Evolutionary conservation across 2,888 invertebrate species (phyloP).

Genomic region (Pandemis cinnamomeana): DNA sequence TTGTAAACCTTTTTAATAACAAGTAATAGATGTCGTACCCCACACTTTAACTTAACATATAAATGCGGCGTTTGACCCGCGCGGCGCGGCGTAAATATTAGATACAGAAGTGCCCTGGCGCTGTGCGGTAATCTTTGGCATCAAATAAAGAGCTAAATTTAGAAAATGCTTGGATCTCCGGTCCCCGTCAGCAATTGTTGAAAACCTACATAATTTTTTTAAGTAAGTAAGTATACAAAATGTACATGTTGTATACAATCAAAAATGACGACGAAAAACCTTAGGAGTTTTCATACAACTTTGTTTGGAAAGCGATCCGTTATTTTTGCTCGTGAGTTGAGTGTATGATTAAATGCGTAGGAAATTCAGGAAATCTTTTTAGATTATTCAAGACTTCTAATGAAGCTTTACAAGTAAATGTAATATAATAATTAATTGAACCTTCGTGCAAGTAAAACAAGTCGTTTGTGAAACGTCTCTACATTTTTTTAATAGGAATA

Average conservation of each 20-base stretch:
- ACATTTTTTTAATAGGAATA: neutral
- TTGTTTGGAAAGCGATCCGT: too few species aligned
- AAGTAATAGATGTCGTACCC: constrained; percentile 17
- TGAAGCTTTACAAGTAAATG: neutral
- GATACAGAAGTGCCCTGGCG: constrained; percentile 15
- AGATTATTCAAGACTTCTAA: neutral
- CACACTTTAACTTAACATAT: constrained; percentile 32
- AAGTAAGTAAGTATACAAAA: too few species aligned
- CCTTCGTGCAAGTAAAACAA: neutral
- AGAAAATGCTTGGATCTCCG: constrained; percentile 1
- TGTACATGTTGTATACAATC: too few species aligned
- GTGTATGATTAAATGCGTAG: neutral
- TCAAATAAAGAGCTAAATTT: constrained; percentile 26
- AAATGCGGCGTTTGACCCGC: constrained; percentile 28
- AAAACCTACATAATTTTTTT: neutral
- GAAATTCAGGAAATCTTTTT: neutral
- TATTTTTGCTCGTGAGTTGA: too few species aligned
- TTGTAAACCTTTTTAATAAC: constrained; percentile 29
- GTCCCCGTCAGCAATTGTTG: neutral
- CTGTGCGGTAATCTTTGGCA: constrained; percentile 26
- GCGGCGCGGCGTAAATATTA: constrained; percentile 22
- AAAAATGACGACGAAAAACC: too few species aligned
- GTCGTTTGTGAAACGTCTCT: neutral
- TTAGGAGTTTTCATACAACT: too few species aligned
- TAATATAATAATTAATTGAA: neutral